phyloP scores from a whole-genome alignment of 2,113 vertebrate species.

The Zosterops hypoxanthus region DNA sequence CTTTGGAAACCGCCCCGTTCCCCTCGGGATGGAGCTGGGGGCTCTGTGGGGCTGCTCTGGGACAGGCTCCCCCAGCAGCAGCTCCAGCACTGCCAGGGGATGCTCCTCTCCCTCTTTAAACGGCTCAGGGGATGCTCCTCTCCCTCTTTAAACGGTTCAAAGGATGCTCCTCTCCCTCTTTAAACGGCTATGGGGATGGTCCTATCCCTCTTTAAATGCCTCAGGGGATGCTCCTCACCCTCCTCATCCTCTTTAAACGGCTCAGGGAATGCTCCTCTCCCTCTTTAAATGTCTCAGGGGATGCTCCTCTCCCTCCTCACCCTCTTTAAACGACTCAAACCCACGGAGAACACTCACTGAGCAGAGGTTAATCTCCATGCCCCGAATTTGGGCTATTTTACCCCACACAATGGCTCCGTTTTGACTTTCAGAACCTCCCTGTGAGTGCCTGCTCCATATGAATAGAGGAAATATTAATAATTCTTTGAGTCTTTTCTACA shows the following conservation, averaged over 20 bases:
- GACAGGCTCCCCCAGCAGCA: background rate
- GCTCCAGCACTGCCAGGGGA: too few species aligned
- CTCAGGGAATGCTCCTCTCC: too few species aligned
- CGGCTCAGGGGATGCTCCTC: background rate
- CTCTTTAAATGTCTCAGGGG: too few species aligned
- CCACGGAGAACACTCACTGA: accelerated
- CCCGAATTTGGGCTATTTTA: too few species aligned
- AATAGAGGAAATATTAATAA: background rate
- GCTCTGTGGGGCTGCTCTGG: accelerated
- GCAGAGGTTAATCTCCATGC: background rate
- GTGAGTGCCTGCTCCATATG: background rate
- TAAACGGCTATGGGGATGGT: too few species aligned
- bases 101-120: too few species aligned
- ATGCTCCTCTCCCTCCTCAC: too few species aligned
- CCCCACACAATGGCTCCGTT: background rate
- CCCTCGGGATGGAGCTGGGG: accelerated
- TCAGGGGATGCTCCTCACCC: background rate
- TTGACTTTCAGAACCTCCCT: background rate
- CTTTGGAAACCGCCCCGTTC: background rate
- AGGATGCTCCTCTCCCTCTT: too few species aligned
- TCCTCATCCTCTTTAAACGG: background rate
- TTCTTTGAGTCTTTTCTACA: background rate
- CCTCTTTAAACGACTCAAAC: background rate
- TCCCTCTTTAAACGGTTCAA: too few species aligned
- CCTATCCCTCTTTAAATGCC: too few species aligned